Evolutionary conservation across 2,888 invertebrate species (phyloP), one percentile per base, ranked within the genome.

Genomic region (Tachina grossa): DNA sequence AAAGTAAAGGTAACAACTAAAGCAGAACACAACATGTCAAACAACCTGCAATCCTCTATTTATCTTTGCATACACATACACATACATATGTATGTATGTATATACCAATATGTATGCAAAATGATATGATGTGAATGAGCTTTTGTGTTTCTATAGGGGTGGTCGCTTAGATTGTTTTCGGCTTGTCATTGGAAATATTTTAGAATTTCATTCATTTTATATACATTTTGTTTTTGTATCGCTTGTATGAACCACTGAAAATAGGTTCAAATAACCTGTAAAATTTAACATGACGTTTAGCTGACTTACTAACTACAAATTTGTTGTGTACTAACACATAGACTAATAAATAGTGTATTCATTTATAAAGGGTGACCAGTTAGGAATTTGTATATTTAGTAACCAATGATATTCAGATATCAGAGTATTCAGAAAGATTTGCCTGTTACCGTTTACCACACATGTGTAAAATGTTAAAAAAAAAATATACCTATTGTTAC

Each of bases 191-290:
- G 89, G 87, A 90, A 88, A 90, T 89, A 61, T 16, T 43, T 16
- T 19, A 88, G 89, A 88, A 89, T 91, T 91, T 89, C 89, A 90
- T 90, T 91, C 90, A 90, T 90, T 31, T 31, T 6, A 31, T 90
- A 90, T 88, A 90, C 51, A 31, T 79, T 41, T 59, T 39, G 11
- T 59, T 51, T 31, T 71, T 57, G 79, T 69, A 65, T 66, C 65
- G 65, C 45, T 69, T 78, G 74, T 63, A 59, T 59, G 72, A 83
- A 72, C 72, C 71, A 76, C 61, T 76, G 65, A 71, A 66, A 76
- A 76, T 83, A 83, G 74, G 49, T 85, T 75, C 78, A 90, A 88
- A 84, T 87, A 88, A 86, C 85, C 88, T 85, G 87, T 83, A 72
- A 72, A 76, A 80, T 61, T 85, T 86, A 87, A 86, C 85, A 84